phyloP scores from a whole-genome alignment of 2,797 vertebrate genomes.

The Tolypeutes matacus region DNA sequence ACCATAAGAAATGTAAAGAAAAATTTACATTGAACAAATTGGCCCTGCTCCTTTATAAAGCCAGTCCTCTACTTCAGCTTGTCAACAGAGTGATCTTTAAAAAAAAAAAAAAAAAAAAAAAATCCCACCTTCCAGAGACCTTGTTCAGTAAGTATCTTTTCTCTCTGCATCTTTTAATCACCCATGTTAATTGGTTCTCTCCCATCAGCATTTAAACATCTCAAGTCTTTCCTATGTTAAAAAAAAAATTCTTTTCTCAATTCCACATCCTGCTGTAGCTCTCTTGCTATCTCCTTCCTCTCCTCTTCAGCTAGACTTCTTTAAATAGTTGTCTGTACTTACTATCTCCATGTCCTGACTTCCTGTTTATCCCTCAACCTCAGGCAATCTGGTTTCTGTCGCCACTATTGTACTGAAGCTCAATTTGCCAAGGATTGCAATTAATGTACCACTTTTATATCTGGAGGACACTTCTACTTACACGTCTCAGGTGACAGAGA shows the following conservation, averaged over 20 bases:
- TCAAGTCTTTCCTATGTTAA: background rate
- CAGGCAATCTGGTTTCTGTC: constrained; percentile 39
- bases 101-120: background rate
- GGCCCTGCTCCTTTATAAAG: background rate
- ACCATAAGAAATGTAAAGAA: background rate
- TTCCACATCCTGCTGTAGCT: background rate
- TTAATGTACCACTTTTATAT: background rate
- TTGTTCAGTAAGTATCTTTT: background rate
- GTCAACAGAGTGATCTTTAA: background rate
- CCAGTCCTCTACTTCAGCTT: background rate
- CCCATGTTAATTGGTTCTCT: background rate
- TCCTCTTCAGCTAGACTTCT: background rate
- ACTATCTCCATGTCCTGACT: background rate
- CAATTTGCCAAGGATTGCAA: background rate
- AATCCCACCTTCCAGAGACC: background rate
- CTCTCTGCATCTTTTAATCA: background rate
- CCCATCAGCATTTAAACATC: background rate
- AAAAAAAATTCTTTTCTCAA: background rate
- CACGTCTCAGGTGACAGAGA: background rate
- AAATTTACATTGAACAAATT: background rate
- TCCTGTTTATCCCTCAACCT: constrained; percentile 34
- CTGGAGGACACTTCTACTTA: background rate
- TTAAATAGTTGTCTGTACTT: background rate
- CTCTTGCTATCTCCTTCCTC: background rate
- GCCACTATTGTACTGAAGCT: background rate